A percentile compares a stretch with the other conserved stretches of the same genome.
phyloP scores from a whole-genome alignment of 2,113 vertebrate species.

The Falco punctatus region DNA sequence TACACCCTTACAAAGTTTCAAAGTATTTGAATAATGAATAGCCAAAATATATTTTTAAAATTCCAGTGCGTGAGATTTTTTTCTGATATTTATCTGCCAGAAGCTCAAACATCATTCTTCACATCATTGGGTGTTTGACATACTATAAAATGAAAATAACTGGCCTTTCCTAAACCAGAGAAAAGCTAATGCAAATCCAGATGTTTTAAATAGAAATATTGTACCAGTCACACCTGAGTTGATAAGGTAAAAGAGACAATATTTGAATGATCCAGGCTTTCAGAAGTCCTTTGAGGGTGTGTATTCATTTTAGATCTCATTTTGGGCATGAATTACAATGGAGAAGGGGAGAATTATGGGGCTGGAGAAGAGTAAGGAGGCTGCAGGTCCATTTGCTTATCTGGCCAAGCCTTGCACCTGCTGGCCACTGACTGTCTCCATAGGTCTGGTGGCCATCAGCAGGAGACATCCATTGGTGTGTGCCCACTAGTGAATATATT shows the following conservation, averaged over 20 bases:
- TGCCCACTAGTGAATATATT: neutral
- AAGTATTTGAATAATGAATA: neutral
- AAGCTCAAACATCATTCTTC: neutral
- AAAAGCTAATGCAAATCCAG: neutral
- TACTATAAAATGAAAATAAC: neutral
- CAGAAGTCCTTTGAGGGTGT: neutral
- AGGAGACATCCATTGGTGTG: neutral
- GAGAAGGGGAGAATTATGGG: neutral
- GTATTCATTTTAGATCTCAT: neutral
- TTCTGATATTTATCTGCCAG: neutral
- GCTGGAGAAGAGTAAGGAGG: neutral
- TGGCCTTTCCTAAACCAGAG: neutral
- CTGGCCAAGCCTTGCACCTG: neutral
- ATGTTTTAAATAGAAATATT: neutral
- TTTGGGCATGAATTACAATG: neutral
- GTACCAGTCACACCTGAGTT: neutral
- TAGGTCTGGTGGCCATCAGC: neutral
- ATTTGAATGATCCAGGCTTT: neutral
- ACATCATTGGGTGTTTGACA: neutral
- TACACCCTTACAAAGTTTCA: neutral
- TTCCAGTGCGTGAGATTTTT: neutral
- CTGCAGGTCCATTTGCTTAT: neutral
- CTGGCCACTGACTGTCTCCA: neutral
- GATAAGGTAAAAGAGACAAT: neutral
- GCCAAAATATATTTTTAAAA: neutral